phyloP scores from a whole-genome alignment of 2,888 invertebrate genomes.

The Synergus gifuensis region DNA sequence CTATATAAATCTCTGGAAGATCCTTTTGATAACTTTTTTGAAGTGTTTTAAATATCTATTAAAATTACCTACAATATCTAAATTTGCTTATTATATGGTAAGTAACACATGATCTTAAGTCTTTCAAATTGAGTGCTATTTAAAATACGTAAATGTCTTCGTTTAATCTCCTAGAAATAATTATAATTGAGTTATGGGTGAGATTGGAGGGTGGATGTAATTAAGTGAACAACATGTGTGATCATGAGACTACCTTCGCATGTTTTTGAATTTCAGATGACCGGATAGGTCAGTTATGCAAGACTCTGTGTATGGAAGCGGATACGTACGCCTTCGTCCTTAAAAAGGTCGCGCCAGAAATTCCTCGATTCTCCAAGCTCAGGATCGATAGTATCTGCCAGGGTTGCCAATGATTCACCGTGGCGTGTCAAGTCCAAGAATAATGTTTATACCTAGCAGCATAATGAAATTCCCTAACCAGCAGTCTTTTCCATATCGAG shows the following conservation, averaged over 20 bases:
- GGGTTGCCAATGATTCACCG: conserved; percentile 20
- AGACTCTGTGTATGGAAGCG: neutral
- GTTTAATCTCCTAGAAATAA: conserved; percentile 4
- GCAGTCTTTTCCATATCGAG: neutral
- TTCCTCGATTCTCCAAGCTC: conserved; percentile 8
- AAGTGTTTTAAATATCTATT: no score
- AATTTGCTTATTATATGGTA: no score
- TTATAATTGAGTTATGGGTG: neutral
- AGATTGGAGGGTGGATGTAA: conserved; percentile 22
- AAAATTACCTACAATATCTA: no score
- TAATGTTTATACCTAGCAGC: conserved; percentile 8
- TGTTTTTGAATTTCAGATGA: conserved; percentile 10
- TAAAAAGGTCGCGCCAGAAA: conserved; percentile 26
- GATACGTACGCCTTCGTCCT: conserved; percentile 15
- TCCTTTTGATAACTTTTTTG: no score
- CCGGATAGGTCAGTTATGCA: conserved; percentile 2
- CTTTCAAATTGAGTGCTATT: no score
- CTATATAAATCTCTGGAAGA: no score
- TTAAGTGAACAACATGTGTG: conserved; percentile 4
- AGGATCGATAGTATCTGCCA: conserved; percentile 27
- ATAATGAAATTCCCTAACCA: conserved; percentile 32
- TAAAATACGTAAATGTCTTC: no score
- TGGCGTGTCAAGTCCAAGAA: conserved; percentile 24
- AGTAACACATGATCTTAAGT: no score
- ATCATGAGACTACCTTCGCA: neutral